Base-by-base conservation (phyloP, 2,888 invertebrate species). In the Cryptocephalus moraei region DNA sequence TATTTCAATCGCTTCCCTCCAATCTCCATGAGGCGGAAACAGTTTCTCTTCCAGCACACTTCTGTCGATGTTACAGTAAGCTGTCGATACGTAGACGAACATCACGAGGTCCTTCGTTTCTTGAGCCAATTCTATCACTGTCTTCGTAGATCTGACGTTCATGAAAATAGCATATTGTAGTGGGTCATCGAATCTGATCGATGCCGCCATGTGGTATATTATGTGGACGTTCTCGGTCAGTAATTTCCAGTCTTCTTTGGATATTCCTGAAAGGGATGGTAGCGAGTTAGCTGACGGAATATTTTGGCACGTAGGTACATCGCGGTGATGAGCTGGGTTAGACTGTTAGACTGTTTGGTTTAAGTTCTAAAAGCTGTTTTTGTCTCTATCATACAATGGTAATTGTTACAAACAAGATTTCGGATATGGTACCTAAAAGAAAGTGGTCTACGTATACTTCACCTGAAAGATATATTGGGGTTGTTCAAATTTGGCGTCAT, bases 11-110 rank as follows among this genome's bases (percentile, higher is more conserved):
- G 36, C 6, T 12, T 11, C n/a, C 36, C 36, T 36, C 36, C 36
- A 36, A 36, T 36, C 6, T 4, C n/a, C n/a, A 36, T 6, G 11
- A 6, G 12, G 22, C 22, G 22, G 22, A 41, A 4, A 12, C 22
- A n/a, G 14, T 41, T 13, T n/a, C 14, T 41, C n/a, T 22, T 41
- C 13, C 14, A 14, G 14, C 13, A 54, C 50, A 9, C 78, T 14
- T 43, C 47, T 52, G 44, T 91, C 85, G 4, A 86, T 84, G 68
- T 94, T 89, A 8, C 88, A 83, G 66, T 91, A 94, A 0, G 91
- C 86, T 0, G 94, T 91, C 0, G 92, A 92, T 0, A 93, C 82
- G 67, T 94, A 91, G 1, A 91, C 72, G 4, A 89, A 70, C 0
- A 77, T 78, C 2, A 56, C 52, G 9, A 66, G 43, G 14, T 78